Evolutionary conservation across 2,113 vertebrate genomes (phyloP), one percentile per base, ranked within the genome.

Genomic region (Fulica atra): DNA sequence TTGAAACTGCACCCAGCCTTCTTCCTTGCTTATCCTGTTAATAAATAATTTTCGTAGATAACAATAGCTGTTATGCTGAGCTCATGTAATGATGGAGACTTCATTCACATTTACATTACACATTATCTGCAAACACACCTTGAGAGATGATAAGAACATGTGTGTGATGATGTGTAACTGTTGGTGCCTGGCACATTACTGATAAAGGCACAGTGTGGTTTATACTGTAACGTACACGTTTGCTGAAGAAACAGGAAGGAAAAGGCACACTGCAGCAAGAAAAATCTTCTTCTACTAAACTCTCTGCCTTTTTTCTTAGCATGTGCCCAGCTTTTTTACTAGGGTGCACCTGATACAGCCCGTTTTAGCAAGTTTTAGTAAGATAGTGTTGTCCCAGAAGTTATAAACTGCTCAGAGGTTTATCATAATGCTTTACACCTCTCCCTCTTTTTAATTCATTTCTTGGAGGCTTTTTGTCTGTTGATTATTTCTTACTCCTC

Each of bases 11-110:
- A 84, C 59, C 46, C 36, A 84, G n/a, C 7, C 44, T 59, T 91
- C 79, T 31, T 74, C 40, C 70, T 81, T 86, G 88, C 51, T 86
- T 63, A 51, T 15, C 89, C 73, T 93, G 95, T 96, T 96, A 97
- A 96, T 93, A 68, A 96, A 81, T 96, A 95, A 92, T 87, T 93
- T 91, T 86, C 10, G 3, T 40, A 54, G 95, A 92, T 96, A 95
- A 86, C 57, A 90, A 36, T 72, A 87, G 64, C 57, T 29, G 40
- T 23, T 59, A 38, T 46, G 72, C 84, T 70, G 44, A 80, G 50
- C 35, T 60, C 46, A 7, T 68, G 38, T 31, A 74, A 50, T 33
- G 25, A 25, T 64, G 69, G 50, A 85, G 84, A n/a, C 42, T 78
- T 93, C 2, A 9, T 25, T 80, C 28, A 51, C 36, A 38, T 66